Conservation (phyloP, 2,888 invertebrate genomes). For the Poecilobothrus nobilitatus region DNA sequence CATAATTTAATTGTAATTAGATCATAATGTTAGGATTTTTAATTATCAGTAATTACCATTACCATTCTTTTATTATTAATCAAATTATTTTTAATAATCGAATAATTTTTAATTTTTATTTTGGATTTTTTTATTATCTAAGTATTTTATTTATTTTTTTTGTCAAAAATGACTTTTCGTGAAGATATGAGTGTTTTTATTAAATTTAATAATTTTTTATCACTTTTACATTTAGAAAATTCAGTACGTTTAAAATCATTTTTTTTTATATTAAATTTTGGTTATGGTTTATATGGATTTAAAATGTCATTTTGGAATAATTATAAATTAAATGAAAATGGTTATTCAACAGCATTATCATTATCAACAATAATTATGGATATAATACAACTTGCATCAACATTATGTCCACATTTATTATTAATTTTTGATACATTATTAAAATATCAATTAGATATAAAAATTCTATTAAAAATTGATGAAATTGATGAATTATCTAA, state of each 20-base stretch:
- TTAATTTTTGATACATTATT: not conserved
- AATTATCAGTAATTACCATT: too few species aligned
- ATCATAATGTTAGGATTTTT: too few species aligned
- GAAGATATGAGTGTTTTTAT: not conserved
- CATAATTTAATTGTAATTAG: too few species aligned
- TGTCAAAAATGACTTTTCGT: not conserved
- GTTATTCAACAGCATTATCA: not conserved
- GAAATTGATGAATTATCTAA: not conserved
- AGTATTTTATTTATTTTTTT: too few species aligned
- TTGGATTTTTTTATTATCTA: too few species aligned
- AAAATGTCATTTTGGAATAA: not conserved
- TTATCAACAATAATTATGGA: not conserved
- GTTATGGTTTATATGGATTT: not conserved
- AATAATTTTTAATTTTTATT: too few species aligned
- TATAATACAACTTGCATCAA: not conserved
- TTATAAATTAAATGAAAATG: not conserved
- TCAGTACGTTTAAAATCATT: not conserved
- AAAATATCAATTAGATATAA: not conserved
- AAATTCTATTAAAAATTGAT: not conserved
- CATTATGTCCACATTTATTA: not conserved
- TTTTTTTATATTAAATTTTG: not conserved
- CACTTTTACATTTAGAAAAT: not conserved
- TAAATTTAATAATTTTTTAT: not conserved
- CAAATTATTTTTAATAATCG: too few species aligned
- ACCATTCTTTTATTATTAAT: too few species aligned